Evolutionary conservation across 2,888 invertebrate species (phyloP), one percentile per base, ranked within the genome.

Genomic region (Trissoscelio sp.): DNA sequence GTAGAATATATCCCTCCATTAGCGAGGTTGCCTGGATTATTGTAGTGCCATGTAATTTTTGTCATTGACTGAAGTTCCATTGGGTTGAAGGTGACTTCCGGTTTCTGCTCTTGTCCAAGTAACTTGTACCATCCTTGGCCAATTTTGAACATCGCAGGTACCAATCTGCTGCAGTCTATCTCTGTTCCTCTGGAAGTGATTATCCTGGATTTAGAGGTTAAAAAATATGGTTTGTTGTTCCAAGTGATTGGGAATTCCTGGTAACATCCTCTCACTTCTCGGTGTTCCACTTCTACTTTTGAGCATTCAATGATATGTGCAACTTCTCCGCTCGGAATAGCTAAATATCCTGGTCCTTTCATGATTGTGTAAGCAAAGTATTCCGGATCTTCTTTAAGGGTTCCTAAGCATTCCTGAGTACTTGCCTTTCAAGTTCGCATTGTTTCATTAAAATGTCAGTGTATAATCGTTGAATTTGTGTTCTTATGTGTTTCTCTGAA

Each of bases 271-370:
- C 37, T 79, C 79, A 42, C 87, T 87, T 9, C 69, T 69, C 0
- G 44, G 18, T 18, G 3, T 37, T 6, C 9, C 58, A 37, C 57
- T 20, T 37, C 12, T 5, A 16, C 11, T 0, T 0, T 3, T 4
- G 20, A 1, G 22, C 88, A 88, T 48, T 86, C 79, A 1, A 88
- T 53, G 0, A 89, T 80, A 34, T 88, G 86, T 0, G 87, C 64
- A 0, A 85, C 87, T 77, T 87, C 87, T n/a, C 87, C 88, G 14
- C 73, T 72, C 0, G 84, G 78, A 1, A 82, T 28, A 0, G 86
- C 87, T 34, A 86, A 83, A 24, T 85, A 85, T 0, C 87, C 88
- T 0, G 85, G 83, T 62, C 78, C 53, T 5, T 86, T 83, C 79
- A 86, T 87, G 0, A 88, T 1, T 0, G 44, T 20, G 9, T 69